Conservation (phyloP, 1,140 invertebrate species). For the Parapsyche elsis region DNA sequence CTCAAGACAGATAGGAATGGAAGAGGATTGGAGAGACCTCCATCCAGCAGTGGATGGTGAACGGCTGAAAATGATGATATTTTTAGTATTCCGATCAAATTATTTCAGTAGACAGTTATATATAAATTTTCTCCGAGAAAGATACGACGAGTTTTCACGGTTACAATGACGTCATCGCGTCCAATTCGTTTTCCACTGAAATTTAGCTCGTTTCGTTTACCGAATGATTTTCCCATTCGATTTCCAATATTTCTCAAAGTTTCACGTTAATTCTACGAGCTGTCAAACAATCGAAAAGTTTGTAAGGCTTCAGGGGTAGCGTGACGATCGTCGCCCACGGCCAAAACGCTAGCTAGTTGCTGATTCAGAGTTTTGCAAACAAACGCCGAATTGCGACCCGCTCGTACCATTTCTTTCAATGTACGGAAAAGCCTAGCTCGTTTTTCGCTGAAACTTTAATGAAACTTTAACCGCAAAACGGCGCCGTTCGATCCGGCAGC, state of each 20-base stretch:
- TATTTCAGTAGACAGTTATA: too few species aligned
- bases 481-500: not conserved
- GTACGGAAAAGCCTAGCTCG: conserved; percentile 3
- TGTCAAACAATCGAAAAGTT: conserved; percentile 1
- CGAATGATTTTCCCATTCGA: not conserved
- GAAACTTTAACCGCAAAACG: not conserved
- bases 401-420: conserved; percentile 30
- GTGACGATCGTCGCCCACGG: not conserved
- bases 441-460: not conserved
- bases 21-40: too few species aligned
- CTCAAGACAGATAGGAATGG: too few species aligned
- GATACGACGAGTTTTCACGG: too few species aligned
- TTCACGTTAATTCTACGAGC: not conserved
- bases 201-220: not conserved
- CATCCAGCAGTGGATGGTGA: too few species aligned
- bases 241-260: not conserved
- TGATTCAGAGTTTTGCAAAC: conserved; percentile 3
- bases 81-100: too few species aligned
- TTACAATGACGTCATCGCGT: too few species aligned
- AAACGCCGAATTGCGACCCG: too few species aligned
- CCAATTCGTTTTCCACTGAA: too few species aligned
- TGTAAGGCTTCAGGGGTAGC: not conserved
- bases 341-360: not conserved
- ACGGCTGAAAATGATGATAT: too few species aligned
- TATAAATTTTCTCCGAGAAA: too few species aligned